Percentiles rank a stretch among this genome's conserved stretches.
phyloP scores from a whole-genome alignment of 1,140 invertebrate species.

The Lethrus apterus region DNA sequence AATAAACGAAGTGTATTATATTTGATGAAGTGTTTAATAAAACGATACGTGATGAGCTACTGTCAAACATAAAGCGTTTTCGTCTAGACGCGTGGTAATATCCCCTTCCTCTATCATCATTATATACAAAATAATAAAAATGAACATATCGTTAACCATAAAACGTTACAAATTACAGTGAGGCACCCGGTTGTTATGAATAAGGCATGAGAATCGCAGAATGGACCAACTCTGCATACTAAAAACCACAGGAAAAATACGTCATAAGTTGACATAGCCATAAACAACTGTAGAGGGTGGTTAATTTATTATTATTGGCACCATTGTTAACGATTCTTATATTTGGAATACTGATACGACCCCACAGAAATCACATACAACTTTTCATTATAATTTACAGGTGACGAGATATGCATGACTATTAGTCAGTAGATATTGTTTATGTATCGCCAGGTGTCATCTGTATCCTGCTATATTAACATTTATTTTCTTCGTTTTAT shows the following conservation, averaged over 20 bases:
- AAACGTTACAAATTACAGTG: slow-evolving; percentile 38
- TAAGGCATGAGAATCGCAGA: slow-evolving; percentile 34
- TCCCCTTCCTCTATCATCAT: slow-evolving; percentile 25
- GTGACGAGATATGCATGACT: slow-evolving; percentile 9
- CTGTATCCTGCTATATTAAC: slow-evolving; percentile 3
- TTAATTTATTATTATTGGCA: slow-evolving; percentile 38
- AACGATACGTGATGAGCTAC: background rate
- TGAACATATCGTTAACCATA: slow-evolving; percentile 33
- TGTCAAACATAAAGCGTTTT: slow-evolving; percentile 9
- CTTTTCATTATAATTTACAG: slow-evolving; percentile 9
- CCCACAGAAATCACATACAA: slow-evolving; percentile 22
- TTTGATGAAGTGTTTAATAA: background rate
- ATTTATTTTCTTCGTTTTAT: background rate
- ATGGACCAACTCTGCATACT: slow-evolving; percentile 31
- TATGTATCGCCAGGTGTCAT: background rate
- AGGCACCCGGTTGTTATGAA: slow-evolving; percentile 30
- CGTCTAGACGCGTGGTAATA: slow-evolving; percentile 19
- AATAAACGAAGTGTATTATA: background rate
- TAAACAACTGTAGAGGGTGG: slow-evolving; percentile 31
- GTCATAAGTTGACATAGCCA: slow-evolving; percentile 29
- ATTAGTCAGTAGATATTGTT: background rate
- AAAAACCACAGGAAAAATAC: slow-evolving; percentile 33
- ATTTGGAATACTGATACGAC: slow-evolving; percentile 35
- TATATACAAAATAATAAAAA: slow-evolving; percentile 31
- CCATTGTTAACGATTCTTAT: slow-evolving; percentile 35